A percentile compares a stretch with the other conserved stretches of the same genome.
Conservation (phyloP, 2,113 vertebrate species). For the Talpa occidentalis region DNA sequence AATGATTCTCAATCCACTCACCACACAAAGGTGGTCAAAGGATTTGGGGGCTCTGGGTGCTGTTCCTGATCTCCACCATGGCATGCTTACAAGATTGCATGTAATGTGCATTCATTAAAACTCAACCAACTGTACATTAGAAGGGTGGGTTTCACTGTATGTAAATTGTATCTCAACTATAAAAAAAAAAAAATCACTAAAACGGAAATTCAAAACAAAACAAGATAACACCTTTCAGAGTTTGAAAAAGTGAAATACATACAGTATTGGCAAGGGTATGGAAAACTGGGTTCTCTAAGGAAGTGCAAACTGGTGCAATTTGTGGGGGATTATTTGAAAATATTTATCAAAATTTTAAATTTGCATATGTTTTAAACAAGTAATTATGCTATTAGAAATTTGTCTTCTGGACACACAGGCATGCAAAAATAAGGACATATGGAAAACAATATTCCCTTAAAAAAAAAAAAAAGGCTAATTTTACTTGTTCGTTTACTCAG, state of each 20-base stretch:
- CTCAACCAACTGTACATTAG: neutral
- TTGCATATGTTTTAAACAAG: slow-evolving; percentile 16
- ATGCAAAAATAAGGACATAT: neutral
- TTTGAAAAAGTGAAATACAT: neutral
- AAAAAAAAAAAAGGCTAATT: neutral
- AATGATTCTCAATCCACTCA: neutral
- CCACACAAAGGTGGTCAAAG: neutral
- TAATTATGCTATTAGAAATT: neutral
- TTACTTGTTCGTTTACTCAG: neutral
- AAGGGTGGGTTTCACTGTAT: neutral
- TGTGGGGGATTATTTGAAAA: slow-evolving; percentile 29
- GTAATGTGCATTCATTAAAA: neutral
- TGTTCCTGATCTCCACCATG: too few species aligned
- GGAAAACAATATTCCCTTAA: neutral
- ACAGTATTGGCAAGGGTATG: neutral
- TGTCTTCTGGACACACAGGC: neutral
- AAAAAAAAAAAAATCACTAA: neutral
- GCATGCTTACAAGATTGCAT: too few species aligned
- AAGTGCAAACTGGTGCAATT: neutral
- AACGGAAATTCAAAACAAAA: slow-evolving; percentile 29
- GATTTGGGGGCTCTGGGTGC: too few species aligned
- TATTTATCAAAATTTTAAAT: slow-evolving; percentile 11
- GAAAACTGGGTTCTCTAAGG: neutral
- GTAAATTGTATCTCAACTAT: neutral
- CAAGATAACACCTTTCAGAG: neutral